Evolutionary conservation across 2,113 vertebrate genomes (phyloP).

Genomic region (Catharus minimus): DNA sequence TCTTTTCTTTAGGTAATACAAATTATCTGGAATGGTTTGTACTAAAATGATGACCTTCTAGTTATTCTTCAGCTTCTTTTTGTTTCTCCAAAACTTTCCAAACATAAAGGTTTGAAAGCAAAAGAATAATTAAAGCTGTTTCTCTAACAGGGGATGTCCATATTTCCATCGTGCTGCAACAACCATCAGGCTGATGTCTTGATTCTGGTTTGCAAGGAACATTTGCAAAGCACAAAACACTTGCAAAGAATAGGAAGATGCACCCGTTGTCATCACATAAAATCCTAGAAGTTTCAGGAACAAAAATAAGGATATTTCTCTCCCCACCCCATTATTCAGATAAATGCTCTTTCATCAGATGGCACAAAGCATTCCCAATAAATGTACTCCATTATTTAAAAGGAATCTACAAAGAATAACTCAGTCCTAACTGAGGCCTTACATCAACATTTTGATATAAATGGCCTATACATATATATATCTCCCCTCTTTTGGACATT

Average conservation of each 20-base stretch:
- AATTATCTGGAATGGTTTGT: neutral
- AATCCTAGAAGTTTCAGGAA: neutral
- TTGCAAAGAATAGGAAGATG: neutral
- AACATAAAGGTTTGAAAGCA: neutral
- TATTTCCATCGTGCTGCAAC: neutral
- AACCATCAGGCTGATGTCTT: neutral
- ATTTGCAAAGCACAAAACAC: neutral
- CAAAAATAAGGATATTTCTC: neutral
- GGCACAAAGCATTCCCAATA: neutral
- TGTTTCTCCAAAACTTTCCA: neutral
- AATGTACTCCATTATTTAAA: neutral
- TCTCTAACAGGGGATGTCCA: neutral
- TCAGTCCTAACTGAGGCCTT: neutral
- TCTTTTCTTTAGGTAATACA: neutral
- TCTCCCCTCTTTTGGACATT: neutral
- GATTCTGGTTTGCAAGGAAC: neutral
- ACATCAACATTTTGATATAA: neutral
- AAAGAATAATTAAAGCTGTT: neutral
- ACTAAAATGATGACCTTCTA: neutral
- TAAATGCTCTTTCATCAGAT: neutral
- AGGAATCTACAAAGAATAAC: neutral
- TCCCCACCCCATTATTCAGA: neutral
- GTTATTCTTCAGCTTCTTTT: neutral
- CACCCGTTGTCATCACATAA: neutral
- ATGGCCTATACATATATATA: neutral